Conservation (phyloP, 2,113 vertebrate species). For the Melierax canorus region DNA sequence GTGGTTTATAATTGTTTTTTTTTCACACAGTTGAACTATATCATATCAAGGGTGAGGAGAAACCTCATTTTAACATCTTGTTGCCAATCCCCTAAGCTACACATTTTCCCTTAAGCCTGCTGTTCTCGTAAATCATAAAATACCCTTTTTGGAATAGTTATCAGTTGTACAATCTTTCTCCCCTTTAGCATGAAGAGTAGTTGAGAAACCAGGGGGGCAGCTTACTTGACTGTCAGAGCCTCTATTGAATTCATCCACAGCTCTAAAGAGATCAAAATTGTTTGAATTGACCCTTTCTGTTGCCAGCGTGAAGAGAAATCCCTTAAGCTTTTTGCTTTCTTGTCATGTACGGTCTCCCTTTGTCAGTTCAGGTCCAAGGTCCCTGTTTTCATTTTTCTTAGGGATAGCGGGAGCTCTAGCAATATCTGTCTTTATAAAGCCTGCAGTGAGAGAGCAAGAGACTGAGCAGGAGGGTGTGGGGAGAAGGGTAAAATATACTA, state of each 20-base stretch:
- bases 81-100: not conserved
- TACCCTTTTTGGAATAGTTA: not conserved
- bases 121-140: not conserved
- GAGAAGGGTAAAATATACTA: not conserved
- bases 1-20: not conserved
- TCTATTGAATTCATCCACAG: slow-evolving; percentile 29
- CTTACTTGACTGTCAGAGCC: not conserved
- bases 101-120: not conserved
- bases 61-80: not conserved
- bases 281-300: slow-evolving; percentile 54
- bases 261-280: slow-evolving; percentile 34
- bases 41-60: not conserved
- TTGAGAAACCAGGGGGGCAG: not conserved
- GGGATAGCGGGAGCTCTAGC: not conserved
- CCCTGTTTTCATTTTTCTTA: slow-evolving; percentile 41
- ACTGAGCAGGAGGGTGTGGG: not conserved
- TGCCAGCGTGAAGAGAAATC: not conserved
- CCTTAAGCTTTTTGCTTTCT: slow-evolving; percentile 16
- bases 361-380: not conserved
- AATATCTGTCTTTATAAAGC: slow-evolving; percentile 24
- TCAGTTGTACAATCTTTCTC: not conserved
- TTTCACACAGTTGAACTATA: not conserved
- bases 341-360: not conserved
- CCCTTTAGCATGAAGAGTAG: not conserved
- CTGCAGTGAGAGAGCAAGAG: slow-evolving; percentile 3